Conservation (phyloP, 2,797 vertebrate species). For the Myotis pilosus region DNA sequence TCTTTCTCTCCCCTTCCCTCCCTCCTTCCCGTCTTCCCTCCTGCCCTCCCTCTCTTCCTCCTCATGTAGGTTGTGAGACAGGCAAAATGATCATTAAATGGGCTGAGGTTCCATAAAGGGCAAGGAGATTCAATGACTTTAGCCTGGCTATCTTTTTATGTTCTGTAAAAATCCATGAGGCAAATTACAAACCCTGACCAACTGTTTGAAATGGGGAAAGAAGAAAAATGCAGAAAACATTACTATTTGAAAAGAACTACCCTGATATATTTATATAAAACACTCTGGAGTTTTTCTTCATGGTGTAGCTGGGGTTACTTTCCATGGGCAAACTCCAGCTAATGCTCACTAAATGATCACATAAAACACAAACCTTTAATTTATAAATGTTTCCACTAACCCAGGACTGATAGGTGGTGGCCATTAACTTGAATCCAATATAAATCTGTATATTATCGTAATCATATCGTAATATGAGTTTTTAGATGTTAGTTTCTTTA, state of each 20-base stretch:
- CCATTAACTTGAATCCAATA: neutral
- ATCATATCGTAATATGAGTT: neutral
- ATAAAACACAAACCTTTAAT: neutral
- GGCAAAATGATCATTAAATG: neutral
- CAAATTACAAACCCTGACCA: constrained; percentile 17
- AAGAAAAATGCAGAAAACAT: constrained; percentile 20
- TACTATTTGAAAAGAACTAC: constrained; percentile 19
- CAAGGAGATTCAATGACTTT: neutral
- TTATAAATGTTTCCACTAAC: constrained; percentile 7
- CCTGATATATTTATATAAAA: neutral
- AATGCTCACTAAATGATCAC: neutral
- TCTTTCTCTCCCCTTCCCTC: accelerated
- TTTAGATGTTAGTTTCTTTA: neutral
- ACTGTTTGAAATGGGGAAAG: constrained; percentile 7
- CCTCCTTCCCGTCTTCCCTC: neutral
- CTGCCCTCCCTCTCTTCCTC: neutral
- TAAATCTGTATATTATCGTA: neutral
- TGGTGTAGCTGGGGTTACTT: neutral
- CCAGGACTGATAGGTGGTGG: neutral
- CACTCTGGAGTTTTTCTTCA: neutral
- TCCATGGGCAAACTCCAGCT: neutral
- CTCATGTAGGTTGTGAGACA: neutral
- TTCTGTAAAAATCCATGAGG: neutral
- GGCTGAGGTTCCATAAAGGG: neutral
- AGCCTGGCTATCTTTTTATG: neutral